phyloP scores from a whole-genome alignment of 2,113 vertebrate species.

The Labeo rohita region DNA sequence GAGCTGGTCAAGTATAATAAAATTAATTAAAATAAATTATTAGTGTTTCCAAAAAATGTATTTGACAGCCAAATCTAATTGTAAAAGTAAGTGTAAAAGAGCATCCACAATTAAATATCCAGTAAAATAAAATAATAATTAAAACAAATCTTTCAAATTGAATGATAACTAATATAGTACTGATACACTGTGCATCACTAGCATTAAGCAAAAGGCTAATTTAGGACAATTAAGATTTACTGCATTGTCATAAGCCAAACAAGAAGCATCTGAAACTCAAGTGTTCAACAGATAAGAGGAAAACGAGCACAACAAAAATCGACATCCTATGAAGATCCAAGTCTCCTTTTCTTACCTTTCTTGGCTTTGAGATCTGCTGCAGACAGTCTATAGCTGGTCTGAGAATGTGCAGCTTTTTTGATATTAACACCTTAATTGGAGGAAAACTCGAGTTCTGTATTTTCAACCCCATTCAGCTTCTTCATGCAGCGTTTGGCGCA shows the following conservation, averaged over 20 bases:
- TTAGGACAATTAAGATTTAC: not conserved
- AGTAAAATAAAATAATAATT: not conserved
- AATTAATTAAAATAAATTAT: not conserved
- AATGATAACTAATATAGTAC: not conserved
- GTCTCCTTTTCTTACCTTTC: slow-evolving; percentile 64
- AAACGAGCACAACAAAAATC: not conserved
- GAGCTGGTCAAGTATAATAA: not conserved
- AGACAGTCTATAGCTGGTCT: slow-evolving; percentile 64
- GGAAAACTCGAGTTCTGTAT: slow-evolving; percentile 56
- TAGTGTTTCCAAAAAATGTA: not conserved
- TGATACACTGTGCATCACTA: not conserved
- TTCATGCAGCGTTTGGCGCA: not conserved
- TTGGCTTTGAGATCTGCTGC: slow-evolving; percentile 60
- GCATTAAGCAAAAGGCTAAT: not conserved
- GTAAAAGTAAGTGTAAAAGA: not conserved
- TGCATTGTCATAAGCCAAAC: not conserved
- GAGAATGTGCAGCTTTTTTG: slow-evolving; percentile 70
- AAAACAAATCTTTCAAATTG: not conserved
- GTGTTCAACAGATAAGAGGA: not conserved
- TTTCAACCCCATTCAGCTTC: slow-evolving; percentile 67
- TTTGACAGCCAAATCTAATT: not conserved
- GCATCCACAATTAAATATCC: not conserved
- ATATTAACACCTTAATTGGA: slow-evolving; percentile 67
- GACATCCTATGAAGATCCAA: not conserved
- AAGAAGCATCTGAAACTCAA: not conserved